Percentiles rank a stretch among this genome's conserved stretches.
Conservation (phyloP, 2,797 vertebrate species). For the Calcarius lapponicus region DNA sequence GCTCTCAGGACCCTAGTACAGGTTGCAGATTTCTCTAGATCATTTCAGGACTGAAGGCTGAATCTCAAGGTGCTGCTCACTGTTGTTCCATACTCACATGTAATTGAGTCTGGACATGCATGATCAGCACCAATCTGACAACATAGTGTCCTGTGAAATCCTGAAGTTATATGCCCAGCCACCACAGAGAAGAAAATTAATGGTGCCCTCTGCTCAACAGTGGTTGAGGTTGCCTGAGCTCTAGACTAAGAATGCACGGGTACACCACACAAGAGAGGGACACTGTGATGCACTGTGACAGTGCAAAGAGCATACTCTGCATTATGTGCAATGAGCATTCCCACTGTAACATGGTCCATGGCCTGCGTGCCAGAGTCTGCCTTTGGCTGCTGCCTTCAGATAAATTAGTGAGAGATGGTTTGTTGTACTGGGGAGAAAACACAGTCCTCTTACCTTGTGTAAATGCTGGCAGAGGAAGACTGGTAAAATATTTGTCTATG, state of each 20-base stretch:
- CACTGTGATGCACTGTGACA: neutral
- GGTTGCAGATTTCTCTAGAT: neutral
- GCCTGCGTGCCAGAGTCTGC: neutral
- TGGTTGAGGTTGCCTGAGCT: neutral
- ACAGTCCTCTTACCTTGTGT: neutral
- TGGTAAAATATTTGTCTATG: constrained; percentile 53
- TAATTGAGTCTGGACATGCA: neutral
- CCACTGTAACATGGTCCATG: neutral
- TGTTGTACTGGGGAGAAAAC: neutral
- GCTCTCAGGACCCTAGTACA: neutral
- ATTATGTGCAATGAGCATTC: fast-evolving
- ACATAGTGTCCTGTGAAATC: neutral
- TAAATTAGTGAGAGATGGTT: neutral
- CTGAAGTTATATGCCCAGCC: neutral
- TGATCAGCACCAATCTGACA: neutral
- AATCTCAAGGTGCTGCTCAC: neutral
- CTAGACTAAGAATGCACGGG: fast-evolving
- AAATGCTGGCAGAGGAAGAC: neutral
- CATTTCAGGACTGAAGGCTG: neutral
- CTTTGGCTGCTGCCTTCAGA: neutral
- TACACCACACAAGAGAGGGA: neutral
- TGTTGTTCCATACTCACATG: neutral
- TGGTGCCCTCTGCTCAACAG: neutral
- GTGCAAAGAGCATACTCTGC: neutral
- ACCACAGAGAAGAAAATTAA: neutral